Base-by-base conservation (phyloP, 2,888 invertebrate genomes). In the Chrysotoxum bicinctum region DNA sequence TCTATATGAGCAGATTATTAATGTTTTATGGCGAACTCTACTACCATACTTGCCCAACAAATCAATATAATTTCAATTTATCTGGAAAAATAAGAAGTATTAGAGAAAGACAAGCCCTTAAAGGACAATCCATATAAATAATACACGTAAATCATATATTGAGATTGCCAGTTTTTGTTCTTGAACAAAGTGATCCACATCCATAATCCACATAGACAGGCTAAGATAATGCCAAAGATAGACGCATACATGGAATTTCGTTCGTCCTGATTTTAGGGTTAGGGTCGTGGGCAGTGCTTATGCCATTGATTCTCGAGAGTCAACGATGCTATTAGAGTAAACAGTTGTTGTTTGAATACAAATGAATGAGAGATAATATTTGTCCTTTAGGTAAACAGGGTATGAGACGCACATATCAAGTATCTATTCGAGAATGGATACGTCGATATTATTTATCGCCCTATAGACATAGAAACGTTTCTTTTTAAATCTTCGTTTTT, bases 311-410 rank as follows among this genome's bases (percentile, higher is more conserved):
- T 83, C 74, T 74, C 10, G 40, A 56, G 74, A 74, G 62, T 78
- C 83, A 78, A 78, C 69, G 69, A 74, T 56, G 77, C 37, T 69
- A 69, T 73, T 60, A 83, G 78, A 35, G 16, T 58, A 37, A 58
- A 58, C 58, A 37, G 64, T 78, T 69, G 69, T 70, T 73, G 54
- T 74, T 69, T 62, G 83, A 74, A 83, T 78, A 78, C 68, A 78
- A 83, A 83, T 83, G 45, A 83, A 69, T 45, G 32, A 14, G 12
- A 43, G 26, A 40, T 35, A 37, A 37, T 37, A 21, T 58, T 37
- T 58, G 58, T 58, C n/a, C 14, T 58, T 21, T 16, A 54, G 56
- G 21, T 21, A 56, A 56, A 21, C 35, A 32, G 6, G 9, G 35
- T 5, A 56, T 56, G 32, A 56, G 10, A 56, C 21, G 16, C n/a